A percentile compares a stretch with the other conserved stretches of the same genome.
Evolutionary conservation across 2,888 invertebrate species (phyloP).

Genomic region (Lutraria lutraria): DNA sequence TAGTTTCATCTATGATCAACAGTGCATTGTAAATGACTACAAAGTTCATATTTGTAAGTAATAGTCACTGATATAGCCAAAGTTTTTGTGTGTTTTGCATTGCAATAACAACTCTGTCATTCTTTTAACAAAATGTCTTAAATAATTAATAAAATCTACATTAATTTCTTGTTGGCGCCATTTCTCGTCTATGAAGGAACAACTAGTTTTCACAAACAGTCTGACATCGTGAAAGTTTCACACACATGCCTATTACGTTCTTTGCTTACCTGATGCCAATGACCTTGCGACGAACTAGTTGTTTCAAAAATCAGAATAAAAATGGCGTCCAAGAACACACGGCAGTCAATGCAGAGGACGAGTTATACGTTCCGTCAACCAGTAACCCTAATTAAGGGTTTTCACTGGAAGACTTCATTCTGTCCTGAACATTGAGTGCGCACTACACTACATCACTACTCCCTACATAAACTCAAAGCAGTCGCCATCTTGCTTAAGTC

Average conservation of each 20-base stretch:
- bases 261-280: not conserved
- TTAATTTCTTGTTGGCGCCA: not conserved
- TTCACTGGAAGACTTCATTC: conserved; percentile 38
- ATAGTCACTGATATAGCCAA: conserved; percentile 6
- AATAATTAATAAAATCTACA: not conserved
- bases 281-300: not conserved
- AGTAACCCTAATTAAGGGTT: conserved; percentile 31
- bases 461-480: not conserved
- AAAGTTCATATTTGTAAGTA: not conserved
- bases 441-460: conserved; percentile 2
- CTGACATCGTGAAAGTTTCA: not conserved
- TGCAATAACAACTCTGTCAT: not conserved
- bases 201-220: not conserved
- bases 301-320: conserved; percentile 25
- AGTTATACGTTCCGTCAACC: conserved; percentile 22
- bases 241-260: not conserved
- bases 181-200: not conserved
- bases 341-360: conserved; percentile 40
- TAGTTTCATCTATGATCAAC: not conserved
- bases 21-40: not conserved
- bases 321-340: conserved; percentile 35
- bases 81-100: not conserved
- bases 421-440: conserved; percentile 29
- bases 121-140: not conserved
- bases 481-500: not conserved